Evolutionary conservation across 2,113 vertebrate species (phyloP).

Genomic region (Fulmarus glacialis): DNA sequence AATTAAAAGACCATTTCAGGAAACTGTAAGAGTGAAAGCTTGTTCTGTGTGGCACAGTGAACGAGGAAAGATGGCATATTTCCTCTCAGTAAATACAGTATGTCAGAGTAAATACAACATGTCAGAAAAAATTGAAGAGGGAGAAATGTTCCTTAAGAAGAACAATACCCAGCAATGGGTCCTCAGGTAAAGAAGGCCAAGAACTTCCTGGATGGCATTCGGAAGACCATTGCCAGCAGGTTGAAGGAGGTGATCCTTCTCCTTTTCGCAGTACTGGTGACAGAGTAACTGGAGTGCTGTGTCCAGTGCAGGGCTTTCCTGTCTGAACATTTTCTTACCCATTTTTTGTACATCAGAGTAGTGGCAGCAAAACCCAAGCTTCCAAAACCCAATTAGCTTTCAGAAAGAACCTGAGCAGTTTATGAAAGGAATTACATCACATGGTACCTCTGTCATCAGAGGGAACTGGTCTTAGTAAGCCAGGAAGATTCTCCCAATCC

Average conservation of each 20-base stretch:
- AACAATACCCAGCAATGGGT: neutral
- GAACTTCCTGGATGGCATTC: neutral
- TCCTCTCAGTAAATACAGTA: neutral
- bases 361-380: neutral
- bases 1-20: neutral
- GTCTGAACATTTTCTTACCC: neutral
- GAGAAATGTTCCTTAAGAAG: neutral
- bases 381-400: neutral
- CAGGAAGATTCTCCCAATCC: neutral
- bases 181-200: accelerated
- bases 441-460: neutral
- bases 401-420: neutral
- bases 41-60: neutral
- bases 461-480: neutral
- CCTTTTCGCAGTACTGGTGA: neutral
- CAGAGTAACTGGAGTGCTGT: neutral
- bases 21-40: neutral
- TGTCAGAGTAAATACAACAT: neutral
- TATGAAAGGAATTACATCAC: neutral
- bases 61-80: neutral
- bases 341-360: neutral
- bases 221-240: neutral
- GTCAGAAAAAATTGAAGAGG: neutral
- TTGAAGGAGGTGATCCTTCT: neutral
- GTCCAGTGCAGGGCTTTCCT: neutral